Evolutionary conservation across 2,797 vertebrate species (phyloP), one percentile per base, ranked within the genome.

Genomic region (Vultur gryphus): DNA sequence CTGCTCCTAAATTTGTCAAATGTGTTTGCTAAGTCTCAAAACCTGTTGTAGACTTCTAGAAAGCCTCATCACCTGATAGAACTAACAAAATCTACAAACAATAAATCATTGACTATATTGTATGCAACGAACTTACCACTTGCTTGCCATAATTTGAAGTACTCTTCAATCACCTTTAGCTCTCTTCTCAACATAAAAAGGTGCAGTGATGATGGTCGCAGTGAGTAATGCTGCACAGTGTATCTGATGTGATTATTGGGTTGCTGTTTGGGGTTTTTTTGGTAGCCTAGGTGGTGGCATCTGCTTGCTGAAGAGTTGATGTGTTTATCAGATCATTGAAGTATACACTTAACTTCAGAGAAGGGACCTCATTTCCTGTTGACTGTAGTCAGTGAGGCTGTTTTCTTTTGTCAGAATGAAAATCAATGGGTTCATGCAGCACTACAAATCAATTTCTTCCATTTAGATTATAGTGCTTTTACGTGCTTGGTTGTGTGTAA

Each of bases 391-490:
- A 70, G 7, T 20, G 19, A 84, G 12, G 33, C 13, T 66, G 13
- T 80, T 87, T 93, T 73, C 13, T 80, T 82, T 48, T 55, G 28
- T 57, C 31, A 78, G 52, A 64, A 73, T 73, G 48, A 83, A 95
- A 92, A 89, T 94, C 59, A 77, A 43, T 85, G 52, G n/a, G 8
- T 41, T 70, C 44, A 57, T 86, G 58, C 44, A 88, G 58, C 46
- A 84, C 29, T 67, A 72, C 46, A 91, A 75, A 94, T 81, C 52
- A 81, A 78, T 94, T 77, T 84, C 48, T 75, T 93, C 33, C 37
- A 51, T 78, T 87, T 73, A 90, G 46, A 71, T 84, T 84, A 35
- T 20, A 86, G 21, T 67, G 20, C 24, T 85, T 95, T 93, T 87
- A 29, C 0, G 1, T 70, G 33, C 41, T 87, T 71, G n/a, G 35